Conservation (phyloP, 1,140 invertebrate genomes). For the Tetragonula clypearis region DNA sequence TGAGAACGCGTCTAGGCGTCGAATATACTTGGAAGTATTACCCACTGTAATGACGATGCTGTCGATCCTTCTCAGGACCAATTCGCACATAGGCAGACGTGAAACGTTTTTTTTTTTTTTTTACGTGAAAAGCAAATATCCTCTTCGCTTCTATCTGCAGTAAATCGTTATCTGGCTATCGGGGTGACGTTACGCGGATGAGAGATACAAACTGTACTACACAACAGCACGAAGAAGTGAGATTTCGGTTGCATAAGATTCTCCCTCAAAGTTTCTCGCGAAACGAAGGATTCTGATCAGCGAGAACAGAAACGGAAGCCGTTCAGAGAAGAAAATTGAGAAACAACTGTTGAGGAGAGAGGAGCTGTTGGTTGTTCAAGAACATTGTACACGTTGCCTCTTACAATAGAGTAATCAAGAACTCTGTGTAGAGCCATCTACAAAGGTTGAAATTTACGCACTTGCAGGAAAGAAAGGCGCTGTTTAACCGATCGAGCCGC, state of each 20-base stretch:
- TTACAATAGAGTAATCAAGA: not conserved
- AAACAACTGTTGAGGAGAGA: not conserved
- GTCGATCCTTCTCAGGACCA: not conserved
- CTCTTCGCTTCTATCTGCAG: not conserved
- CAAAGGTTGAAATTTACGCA: not conserved
- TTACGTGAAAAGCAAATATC: not conserved
- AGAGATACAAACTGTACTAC: not conserved
- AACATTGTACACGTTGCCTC: not conserved
- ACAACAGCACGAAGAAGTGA: not conserved
- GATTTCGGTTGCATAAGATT: constrained; percentile 18
- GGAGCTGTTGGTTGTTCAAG: not conserved
- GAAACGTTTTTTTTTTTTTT: not conserved
- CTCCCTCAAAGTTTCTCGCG: not conserved
- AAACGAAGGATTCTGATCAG: not conserved
- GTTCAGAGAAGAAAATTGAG: not conserved
- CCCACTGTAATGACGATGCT: not conserved
- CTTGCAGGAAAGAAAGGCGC: not conserved
- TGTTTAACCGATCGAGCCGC: constrained; percentile 15
- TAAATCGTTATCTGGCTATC: not conserved
- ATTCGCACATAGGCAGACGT: not conserved
- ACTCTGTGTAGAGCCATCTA: not conserved
- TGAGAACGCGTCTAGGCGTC: constrained; percentile 47
- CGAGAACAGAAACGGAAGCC: not conserved
- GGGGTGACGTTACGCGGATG: no score
- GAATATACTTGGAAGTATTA: constrained; percentile 7